A percentile compares a stretch with the other conserved stretches of the same genome.
Conservation (phyloP, 2,888 invertebrate genomes). For the Myopa tessellatipennis region DNA sequence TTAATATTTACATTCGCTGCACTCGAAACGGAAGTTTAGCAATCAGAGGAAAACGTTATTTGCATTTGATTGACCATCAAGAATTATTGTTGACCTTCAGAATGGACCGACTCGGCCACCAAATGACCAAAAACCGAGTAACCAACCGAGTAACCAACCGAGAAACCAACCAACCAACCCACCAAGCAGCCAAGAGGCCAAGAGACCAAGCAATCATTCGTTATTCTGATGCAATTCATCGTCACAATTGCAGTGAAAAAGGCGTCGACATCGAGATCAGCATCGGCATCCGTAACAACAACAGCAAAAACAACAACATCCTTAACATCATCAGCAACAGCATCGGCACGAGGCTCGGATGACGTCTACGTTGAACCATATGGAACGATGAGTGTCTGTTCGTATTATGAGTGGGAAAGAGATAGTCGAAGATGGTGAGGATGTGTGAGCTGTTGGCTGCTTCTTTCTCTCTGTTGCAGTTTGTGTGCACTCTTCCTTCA, state of each 20-base stretch:
- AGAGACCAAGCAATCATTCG: not conserved
- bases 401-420: too few relatives aligned
- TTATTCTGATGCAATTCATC: not conserved
- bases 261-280: not conserved
- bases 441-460: too few relatives aligned
- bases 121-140: too few relatives aligned
- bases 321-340: too few relatives aligned
- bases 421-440: too few relatives aligned
- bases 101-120: not conserved
- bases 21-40: slow-evolving; percentile 26
- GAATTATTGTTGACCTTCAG: slow-evolving; percentile 12
- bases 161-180: not conserved
- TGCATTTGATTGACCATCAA: slow-evolving; percentile 26
- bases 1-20: not conserved
- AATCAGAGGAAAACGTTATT: slow-evolving; percentile 27
- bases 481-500: too few relatives aligned
- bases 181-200: not conserved
- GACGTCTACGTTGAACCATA: too few relatives aligned
- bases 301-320: too few relatives aligned
- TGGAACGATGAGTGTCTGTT: too few relatives aligned
- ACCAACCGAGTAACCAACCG: too few relatives aligned
- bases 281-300: not conserved
- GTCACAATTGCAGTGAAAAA: not conserved
- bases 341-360: too few relatives aligned
- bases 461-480: too few relatives aligned